phyloP scores from a whole-genome alignment of 2,113 vertebrate species.

The sheep (Ovis aries) region ARS-UI_Ramb_v3.0 NC_056054.1:218655001-218655500 shows the following conservation, averaged over 20 bases:
- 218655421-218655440: background rate
- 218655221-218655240: constrained; percentile 89
- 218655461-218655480: constrained; percentile 5
- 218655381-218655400: constrained; percentile 54
- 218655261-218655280: constrained; percentile 77
- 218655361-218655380: constrained; percentile 58
- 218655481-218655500: background rate
- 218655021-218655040: constrained; percentile 78
- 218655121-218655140: constrained; percentile 82
- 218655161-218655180: constrained; percentile 88
- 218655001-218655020: constrained; percentile 70
- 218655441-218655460: background rate
- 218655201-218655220: constrained; percentile 81
- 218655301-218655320: constrained; percentile 80
- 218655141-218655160: constrained; percentile 89
- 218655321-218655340: constrained; percentile 74
- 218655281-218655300: constrained; percentile 81
- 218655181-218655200: constrained; percentile 87
- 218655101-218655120: constrained; percentile 81
- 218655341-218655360: constrained; percentile 67
- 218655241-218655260: constrained; percentile 88
- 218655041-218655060: constrained; percentile 76
- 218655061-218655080: constrained; percentile 73
- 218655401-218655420: background rate
- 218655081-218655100: constrained; percentile 82